Base-by-base conservation (phyloP, 2,888 invertebrate species). In the Luperina testacea region DNA sequence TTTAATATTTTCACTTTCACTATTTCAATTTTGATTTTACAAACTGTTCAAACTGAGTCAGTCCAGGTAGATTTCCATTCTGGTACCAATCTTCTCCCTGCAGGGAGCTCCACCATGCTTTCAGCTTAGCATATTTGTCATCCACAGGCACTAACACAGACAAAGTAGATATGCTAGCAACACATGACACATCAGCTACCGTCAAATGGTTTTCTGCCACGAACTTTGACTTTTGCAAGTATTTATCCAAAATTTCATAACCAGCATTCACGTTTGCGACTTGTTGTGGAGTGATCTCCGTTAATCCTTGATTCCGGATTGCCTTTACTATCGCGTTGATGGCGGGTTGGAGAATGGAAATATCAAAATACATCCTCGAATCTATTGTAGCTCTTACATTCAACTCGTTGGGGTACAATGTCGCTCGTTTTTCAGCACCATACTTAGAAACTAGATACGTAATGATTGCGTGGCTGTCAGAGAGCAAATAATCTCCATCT, bases 381-480 rank as follows among this genome's bases (percentile, higher is more conserved):
- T 94, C 90, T 17, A 94, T 85, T 42, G 86, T 88, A 1, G 93
- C 78, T 73, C 78, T 65, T 51, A 51, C 91, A 85, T 91, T 85
- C 53, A 91, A 72, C 67, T 93, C 93, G 6, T 77, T 85, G 72
- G 94, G 93, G 84, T 94, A 94, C 27, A 92, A 75, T 71, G 88
- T 82, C 7, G 89, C 86, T 69, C 89, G 83, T 53, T 90, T 90
- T 0, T 92, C 91, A 1, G 88, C 91, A 53, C 94, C 94, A 63
- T 93, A 94, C 75, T 93, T 94, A 0, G 93, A 91, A 0, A 92
- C 90, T 17, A 94, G 78, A 75, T 94, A 94, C 0, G 91, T 92
- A 0, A 92, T 88, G 24, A 94, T 94, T 0, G 94, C 92, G 57
- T 93, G 93, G 64, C 93, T 94, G 51, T 93, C 94, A 15, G 91